Evolutionary conservation across 30 jellyfish, hydroid and myxozoan genomes (phyloP).

Genomic region (Aurelia sp.): DNA sequence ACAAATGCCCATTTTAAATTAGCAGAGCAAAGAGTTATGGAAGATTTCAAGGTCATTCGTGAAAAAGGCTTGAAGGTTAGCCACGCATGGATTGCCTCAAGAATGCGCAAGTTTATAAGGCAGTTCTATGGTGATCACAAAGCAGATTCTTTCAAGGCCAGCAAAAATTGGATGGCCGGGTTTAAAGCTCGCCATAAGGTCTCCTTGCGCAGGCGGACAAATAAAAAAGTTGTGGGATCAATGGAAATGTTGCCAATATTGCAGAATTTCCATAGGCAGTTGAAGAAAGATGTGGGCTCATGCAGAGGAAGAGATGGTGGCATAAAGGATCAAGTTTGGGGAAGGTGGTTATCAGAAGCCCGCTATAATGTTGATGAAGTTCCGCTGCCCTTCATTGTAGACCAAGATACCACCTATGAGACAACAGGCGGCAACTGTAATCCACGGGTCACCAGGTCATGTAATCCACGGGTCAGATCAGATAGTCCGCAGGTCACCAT

Average conservation of each 20-base stretch:
- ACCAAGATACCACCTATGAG: conserved; percentile 20
- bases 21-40: too few species aligned
- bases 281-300: conserved; percentile 19
- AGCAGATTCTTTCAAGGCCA: conserved; percentile 30
- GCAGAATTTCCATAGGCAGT: conserved; percentile 30
- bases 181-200: conserved; percentile 25
- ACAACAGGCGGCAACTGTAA: too few species aligned
- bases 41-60: too few species aligned
- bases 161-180: conserved; percentile 21
- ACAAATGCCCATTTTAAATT: too few species aligned
- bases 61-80: too few species aligned
- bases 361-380: conserved; percentile 36
- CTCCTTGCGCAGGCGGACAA: conserved; percentile 44
- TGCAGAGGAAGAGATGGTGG: not conserved
- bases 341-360: conserved; percentile 25
- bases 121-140: conserved; percentile 10
- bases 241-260: conserved; percentile 26
- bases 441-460: too few species aligned
- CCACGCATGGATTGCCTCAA: too few species aligned
- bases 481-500: too few species aligned
- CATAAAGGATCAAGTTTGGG: not conserved
- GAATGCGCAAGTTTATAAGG: conserved; percentile 4
- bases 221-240: conserved; percentile 7
- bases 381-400: conserved; percentile 18
- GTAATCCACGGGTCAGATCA: too few species aligned